These are phyloP conservation scores for Bufo gargarizans DNA, from an alignment of 2,113 vertebrate genomes.

Conservation along the genomic window DNA sequence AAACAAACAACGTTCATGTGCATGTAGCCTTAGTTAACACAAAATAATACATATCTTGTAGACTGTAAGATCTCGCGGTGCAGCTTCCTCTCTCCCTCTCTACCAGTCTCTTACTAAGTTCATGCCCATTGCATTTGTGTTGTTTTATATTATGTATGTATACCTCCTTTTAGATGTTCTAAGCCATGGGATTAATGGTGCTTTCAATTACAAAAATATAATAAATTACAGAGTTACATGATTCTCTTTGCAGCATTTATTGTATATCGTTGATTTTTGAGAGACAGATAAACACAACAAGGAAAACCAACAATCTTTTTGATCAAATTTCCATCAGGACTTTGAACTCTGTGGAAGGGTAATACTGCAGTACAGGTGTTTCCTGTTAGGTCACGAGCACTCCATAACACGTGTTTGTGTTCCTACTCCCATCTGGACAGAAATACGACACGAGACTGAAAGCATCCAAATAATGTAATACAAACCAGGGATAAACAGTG, in stretches of 20 bases:
- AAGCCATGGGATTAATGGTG: too few relatives aligned
- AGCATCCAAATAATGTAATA: constrained; percentile 40
- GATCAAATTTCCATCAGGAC: constrained; percentile 1
- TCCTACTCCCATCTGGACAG: constrained; percentile 43
- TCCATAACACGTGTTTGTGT: constrained; percentile 52
- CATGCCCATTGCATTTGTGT: too few relatives aligned
- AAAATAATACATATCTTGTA: too few relatives aligned
- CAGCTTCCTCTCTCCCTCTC: too few relatives aligned
- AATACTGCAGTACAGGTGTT: constrained; percentile 71
- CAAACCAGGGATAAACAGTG: constrained; percentile 38
- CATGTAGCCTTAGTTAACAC: too few relatives aligned
- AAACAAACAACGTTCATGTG: too few relatives aligned
- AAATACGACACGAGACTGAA: constrained; percentile 33
- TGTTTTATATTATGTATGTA: too few relatives aligned
- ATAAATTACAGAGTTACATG: neutral
- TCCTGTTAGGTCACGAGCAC: constrained; percentile 71
- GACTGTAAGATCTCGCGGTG: too few relatives aligned
- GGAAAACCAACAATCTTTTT: constrained; percentile 1
- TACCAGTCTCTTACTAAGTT: too few relatives aligned
- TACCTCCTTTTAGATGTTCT: too few relatives aligned
- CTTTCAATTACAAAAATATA: too few relatives aligned
- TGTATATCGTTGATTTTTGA: neutral
- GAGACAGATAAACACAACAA: neutral
- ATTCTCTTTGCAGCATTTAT: neutral
- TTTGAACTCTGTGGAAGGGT: constrained; percentile 61